phyloP scores from a whole-genome alignment of 1,140 invertebrate genomes.

The Homarus americanus region DNA sequence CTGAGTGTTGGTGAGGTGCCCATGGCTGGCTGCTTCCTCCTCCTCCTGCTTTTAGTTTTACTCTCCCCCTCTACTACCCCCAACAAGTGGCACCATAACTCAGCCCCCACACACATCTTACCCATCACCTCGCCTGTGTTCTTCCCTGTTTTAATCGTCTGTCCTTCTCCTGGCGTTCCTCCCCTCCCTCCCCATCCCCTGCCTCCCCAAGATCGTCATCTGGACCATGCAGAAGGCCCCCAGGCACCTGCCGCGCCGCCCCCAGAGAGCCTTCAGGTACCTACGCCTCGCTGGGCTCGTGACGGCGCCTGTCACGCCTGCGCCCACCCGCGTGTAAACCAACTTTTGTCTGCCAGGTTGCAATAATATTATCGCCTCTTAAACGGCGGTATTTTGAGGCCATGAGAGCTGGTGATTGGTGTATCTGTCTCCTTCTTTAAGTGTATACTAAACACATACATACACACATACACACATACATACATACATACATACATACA shows the following conservation, averaged over 20 bases:
- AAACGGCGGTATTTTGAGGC: not conserved
- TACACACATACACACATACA: constrained; percentile 11
- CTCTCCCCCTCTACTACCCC: not conserved
- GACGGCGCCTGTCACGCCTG: not conserved
- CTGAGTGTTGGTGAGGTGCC: too few relatives aligned
- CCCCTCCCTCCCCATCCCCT: not conserved
- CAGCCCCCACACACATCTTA: too few relatives aligned
- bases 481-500: constrained; percentile 1
- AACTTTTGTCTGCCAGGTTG: not conserved
- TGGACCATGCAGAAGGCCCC: not conserved
- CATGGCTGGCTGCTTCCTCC: too few relatives aligned
- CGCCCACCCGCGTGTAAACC: not conserved
- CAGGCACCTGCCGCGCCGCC: not conserved
- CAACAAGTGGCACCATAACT: not conserved
- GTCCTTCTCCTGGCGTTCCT: not conserved
- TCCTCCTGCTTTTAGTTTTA: too few relatives aligned
- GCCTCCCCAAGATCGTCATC: not conserved
- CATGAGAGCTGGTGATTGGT: not conserved
- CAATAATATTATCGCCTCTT: not conserved
- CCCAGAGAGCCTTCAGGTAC: not conserved
- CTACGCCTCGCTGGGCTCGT: not conserved
- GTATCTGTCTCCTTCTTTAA: not conserved
- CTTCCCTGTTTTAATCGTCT: not conserved
- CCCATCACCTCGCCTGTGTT: too few relatives aligned
- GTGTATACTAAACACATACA: not conserved